These are phyloP conservation scores for Drosophila sp. DNA, from an alignment of 1,140 invertebrate species.

Conservation along the genomic window DNA sequence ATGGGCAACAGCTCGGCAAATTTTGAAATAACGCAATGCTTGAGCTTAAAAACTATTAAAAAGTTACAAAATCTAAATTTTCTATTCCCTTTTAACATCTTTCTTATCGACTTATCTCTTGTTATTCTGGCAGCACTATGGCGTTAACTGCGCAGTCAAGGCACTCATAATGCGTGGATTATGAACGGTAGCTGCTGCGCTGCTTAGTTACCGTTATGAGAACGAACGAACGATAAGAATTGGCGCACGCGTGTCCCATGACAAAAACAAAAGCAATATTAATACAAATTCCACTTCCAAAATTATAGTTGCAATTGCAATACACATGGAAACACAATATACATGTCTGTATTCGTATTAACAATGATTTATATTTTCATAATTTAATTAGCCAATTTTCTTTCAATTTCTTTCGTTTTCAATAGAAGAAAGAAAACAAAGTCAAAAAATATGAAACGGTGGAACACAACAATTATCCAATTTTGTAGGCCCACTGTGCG, in stretches of 20 bases:
- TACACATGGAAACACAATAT: neutral
- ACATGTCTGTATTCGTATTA: slow-evolving; percentile 7
- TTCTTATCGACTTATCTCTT: no score
- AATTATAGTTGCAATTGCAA: slow-evolving; percentile 19
- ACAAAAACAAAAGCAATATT: slow-evolving; percentile 32
- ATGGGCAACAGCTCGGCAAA: no score
- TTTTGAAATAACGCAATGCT: no score
- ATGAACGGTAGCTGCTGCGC: slow-evolving; percentile 46
- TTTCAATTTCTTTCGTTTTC: neutral
- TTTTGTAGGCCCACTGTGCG: slow-evolving; percentile 11
- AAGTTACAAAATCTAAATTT: no score
- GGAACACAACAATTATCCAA: neutral
- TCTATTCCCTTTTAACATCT: no score
- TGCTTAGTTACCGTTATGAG: slow-evolving; percentile 45
- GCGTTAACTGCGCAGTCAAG: slow-evolving; percentile 25
- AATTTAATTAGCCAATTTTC: slow-evolving; percentile 51
- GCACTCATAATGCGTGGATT: slow-evolving; percentile 62
- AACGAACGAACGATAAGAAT: slow-evolving; percentile 45
- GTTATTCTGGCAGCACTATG: slow-evolving; percentile 25
- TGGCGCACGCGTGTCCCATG: slow-evolving; percentile 49
- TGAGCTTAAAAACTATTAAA: no score
- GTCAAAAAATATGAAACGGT: neutral
- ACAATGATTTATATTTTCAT: slow-evolving; percentile 28
- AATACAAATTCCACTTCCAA: slow-evolving; percentile 16
- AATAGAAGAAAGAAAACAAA: neutral